Evolutionary conservation across 2,888 invertebrate genomes (phyloP).

Genomic region (Sipha maydis): DNA sequence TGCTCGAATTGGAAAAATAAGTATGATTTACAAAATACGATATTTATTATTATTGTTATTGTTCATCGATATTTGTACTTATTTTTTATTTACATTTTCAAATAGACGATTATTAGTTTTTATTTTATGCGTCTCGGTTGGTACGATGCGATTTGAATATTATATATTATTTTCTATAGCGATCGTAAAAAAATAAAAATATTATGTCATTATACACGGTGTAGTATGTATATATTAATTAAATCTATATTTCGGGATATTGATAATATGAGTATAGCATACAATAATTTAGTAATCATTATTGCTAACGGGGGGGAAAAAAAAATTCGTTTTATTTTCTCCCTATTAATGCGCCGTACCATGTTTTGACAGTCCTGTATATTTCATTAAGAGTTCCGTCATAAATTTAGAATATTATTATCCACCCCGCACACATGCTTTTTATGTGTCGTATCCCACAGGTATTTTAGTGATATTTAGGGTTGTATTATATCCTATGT

Average conservation of each 20-base stretch:
- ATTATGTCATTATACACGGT: background rate
- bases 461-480: background rate
- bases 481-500: background rate
- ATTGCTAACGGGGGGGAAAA: background rate
- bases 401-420: constrained; percentile 1
- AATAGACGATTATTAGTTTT: no score
- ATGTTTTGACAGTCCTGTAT: constrained; percentile 14
- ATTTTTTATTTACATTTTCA: no score
- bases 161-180: background rate
- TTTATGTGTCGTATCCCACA: constrained; percentile 21
- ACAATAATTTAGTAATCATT: no score
- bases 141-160: background rate
- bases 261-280: background rate
- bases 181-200: background rate
- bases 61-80: no score
- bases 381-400: constrained; percentile 31
- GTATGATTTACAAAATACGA: no score
- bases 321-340: background rate
- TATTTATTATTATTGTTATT: no score
- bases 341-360: constrained; percentile 7
- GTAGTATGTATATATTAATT: background rate
- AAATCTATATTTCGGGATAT: background rate
- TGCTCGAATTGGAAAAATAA: no score
- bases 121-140: no score
- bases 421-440: constrained; percentile 11